Conservation (phyloP, 2,888 invertebrate species). For the Andrena haemorrhoa region DNA sequence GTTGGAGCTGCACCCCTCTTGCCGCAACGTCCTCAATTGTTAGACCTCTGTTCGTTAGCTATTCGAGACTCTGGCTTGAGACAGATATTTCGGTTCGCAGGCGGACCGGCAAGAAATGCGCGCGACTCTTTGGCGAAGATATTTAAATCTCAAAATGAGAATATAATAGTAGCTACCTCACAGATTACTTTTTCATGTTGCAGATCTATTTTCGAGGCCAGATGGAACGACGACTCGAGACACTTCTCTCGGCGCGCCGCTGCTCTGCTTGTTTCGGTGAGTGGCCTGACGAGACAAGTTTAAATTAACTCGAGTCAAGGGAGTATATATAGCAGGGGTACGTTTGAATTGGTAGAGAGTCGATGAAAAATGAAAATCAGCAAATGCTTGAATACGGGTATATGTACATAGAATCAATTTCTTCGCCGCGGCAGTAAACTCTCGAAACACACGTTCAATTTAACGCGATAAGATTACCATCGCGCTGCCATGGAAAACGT, state of each 20-base stretch:
- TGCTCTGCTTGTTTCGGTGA: slow-evolving; percentile 87
- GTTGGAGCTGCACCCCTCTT: no score
- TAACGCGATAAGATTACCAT: background rate
- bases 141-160: background rate
- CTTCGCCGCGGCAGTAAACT: background rate
- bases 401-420: background rate
- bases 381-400: no score
- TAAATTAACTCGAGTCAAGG: no score
- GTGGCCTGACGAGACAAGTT: slow-evolving; percentile 68
- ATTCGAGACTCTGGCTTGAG: no score
- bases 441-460: slow-evolving; percentile 1
- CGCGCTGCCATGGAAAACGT: background rate
- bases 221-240: slow-evolving; percentile 88
- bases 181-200: slow-evolving; percentile 73
- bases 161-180: background rate
- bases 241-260: slow-evolving; percentile 88
- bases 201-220: slow-evolving; percentile 86
- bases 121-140: background rate
- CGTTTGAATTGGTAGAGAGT: no score
- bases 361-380: no score
- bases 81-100: no score
- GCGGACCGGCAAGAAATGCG: background rate
- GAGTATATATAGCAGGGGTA: no score
- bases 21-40: no score
- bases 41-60: no score